A percentile compares a stretch with the other conserved stretches of the same genome.
phyloP scores from a whole-genome alignment of 2,888 invertebrate genomes.

The Isotomurus palustris region DNA sequence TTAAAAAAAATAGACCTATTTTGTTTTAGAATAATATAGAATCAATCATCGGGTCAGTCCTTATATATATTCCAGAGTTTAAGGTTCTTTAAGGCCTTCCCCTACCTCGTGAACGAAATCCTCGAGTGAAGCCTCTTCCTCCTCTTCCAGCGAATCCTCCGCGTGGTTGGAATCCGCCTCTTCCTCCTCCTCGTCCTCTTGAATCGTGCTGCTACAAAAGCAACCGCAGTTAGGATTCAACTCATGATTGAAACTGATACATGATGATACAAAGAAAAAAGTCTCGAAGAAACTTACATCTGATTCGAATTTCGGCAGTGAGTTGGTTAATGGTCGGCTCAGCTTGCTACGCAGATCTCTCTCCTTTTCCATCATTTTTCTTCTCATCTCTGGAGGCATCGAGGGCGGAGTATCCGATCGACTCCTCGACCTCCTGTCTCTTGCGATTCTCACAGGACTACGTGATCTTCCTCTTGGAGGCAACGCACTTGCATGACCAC shows the following conservation, averaged over 20 bases:
- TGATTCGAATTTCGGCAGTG: conserved; percentile 16
- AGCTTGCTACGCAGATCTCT: conserved; percentile 33
- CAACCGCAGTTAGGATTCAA: not conserved
- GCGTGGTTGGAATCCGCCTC: not conserved
- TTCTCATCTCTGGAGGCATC: conserved; percentile 34
- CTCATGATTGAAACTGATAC: not conserved
- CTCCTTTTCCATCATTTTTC: conserved; percentile 27
- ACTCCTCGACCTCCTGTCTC: conserved; percentile 27
- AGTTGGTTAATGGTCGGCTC: conserved; percentile 28
- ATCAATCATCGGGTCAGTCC: no score
- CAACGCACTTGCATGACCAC: not conserved
- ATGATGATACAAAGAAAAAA: not conserved
- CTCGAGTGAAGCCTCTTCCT: conserved; percentile 23
- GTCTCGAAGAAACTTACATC: conserved; percentile 7
- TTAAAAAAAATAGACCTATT: no score
- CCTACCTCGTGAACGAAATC: conserved; percentile 17
- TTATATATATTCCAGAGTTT: no score
- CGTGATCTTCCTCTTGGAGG: conserved; percentile 7
- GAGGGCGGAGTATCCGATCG: conserved; percentile 35
- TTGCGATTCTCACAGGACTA: conserved; percentile 27
- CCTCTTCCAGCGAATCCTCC: conserved; percentile 19
- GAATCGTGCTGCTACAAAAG: conserved; percentile 12
- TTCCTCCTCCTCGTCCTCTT: conserved; percentile 10
- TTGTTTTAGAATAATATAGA: no score
- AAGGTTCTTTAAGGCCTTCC: conserved; percentile 22